Conservation (phyloP, 2,797 vertebrate species). For the Valencia hispanica region DNA sequence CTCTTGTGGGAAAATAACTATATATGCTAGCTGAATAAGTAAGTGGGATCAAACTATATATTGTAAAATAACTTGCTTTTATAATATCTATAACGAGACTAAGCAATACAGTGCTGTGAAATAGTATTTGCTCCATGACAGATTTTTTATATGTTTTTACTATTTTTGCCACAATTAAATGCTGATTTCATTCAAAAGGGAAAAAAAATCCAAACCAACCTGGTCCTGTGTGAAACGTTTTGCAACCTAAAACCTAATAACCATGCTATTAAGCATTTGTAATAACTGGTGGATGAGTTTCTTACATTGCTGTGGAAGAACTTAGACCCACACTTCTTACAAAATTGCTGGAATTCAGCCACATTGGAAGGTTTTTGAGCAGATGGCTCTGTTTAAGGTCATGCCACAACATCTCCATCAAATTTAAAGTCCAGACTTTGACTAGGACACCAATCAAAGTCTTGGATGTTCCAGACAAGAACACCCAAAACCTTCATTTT, state of each 20-base stretch:
- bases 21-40: slow-evolving; percentile 8
- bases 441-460: background rate
- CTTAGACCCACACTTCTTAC: background rate
- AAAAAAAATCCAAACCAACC: background rate
- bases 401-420: background rate
- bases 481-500: background rate
- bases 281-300: background rate
- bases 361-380: background rate
- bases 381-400: background rate
- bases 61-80: background rate
- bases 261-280: background rate
- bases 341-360: background rate
- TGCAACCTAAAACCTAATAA: background rate
- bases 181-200: background rate
- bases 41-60: background rate
- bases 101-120: background rate
- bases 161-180: background rate
- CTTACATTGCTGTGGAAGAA: background rate
- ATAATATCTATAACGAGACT: background rate
- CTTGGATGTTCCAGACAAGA: background rate
- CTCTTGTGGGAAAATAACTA: slow-evolving; percentile 8
- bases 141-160: background rate
- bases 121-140: background rate
- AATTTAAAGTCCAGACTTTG: background rate
- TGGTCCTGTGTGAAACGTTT: background rate